Conservation (phyloP, 1,140 invertebrate genomes). For the Hormaphis cornu region DNA sequence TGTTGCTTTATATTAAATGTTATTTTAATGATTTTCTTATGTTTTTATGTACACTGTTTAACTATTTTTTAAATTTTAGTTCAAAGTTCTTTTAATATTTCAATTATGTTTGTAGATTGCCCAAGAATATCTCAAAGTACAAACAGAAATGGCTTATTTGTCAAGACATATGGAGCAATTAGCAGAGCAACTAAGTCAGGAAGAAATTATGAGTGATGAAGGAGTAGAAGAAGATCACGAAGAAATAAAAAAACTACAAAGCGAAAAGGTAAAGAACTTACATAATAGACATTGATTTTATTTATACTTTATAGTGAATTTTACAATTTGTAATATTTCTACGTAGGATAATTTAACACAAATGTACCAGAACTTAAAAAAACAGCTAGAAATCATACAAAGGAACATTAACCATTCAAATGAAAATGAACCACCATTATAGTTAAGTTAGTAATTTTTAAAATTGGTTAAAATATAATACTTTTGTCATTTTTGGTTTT, state of each 20-base stretch:
- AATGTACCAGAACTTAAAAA: constrained; percentile 53
- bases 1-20: too few relatives aligned
- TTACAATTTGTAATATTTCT: constrained; percentile 22
- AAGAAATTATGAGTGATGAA: constrained; percentile 42
- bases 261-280: constrained; percentile 52
- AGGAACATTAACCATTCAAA: constrained; percentile 33
- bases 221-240: constrained; percentile 50
- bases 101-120: constrained; percentile 47
- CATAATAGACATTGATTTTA: not conserved
- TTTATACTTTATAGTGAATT: not conserved
- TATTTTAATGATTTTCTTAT: too few relatives aligned
- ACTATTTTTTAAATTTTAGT: constrained; percentile 33
- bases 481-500: too few relatives aligned
- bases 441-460: not conserved
- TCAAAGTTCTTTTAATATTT: not conserved
- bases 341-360: constrained; percentile 52
- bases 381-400: constrained; percentile 50
- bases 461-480: not conserved
- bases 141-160: constrained; percentile 64
- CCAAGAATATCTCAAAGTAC: constrained; percentile 49
- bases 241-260: constrained; percentile 50
- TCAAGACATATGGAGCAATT: constrained; percentile 59
- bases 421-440: not conserved
- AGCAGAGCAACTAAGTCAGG: constrained; percentile 52
- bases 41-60: too few relatives aligned